phyloP scores from a whole-genome alignment of 1,140 invertebrate genomes.

The Papilio xuthus region DNA sequence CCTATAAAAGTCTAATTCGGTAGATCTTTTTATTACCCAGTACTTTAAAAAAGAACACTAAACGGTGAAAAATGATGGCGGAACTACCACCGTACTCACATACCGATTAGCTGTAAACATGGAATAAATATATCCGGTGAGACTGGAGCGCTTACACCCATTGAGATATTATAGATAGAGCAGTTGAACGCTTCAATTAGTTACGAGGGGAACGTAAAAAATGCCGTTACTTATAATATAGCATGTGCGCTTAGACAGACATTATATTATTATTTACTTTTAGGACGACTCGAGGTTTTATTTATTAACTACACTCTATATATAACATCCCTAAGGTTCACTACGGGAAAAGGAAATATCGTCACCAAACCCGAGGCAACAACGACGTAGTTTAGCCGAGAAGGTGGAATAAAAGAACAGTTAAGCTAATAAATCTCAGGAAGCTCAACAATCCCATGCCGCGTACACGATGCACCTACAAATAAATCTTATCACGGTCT shows the following conservation, averaged over 20 bases:
- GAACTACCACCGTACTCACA: neutral
- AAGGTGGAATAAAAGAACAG: conserved; percentile 32
- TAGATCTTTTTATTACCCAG: conserved; percentile 66
- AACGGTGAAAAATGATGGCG: conserved; percentile 56
- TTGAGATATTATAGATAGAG: conserved; percentile 39
- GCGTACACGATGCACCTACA: conserved; percentile 41
- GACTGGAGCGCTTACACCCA: conserved; percentile 20
- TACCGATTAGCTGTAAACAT: conserved; percentile 33
- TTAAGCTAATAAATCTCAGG: conserved; percentile 33
- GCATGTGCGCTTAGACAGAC: conserved; percentile 42
- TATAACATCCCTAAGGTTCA: conserved; percentile 36
- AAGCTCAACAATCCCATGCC: conserved; percentile 31
- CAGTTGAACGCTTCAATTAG: conserved; percentile 14
- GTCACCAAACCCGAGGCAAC: conserved; percentile 22
- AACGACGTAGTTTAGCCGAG: conserved; percentile 26
- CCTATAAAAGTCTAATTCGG: conserved; percentile 78
- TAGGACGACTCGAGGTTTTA: conserved; percentile 26
- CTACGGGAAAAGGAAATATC: conserved; percentile 6
- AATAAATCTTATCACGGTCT: conserved; percentile 55
- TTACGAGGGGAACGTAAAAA: conserved; percentile 21
- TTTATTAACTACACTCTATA: conserved; percentile 28
- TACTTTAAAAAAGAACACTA: conserved; percentile 72
- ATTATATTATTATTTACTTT: conserved; percentile 37
- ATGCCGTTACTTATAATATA: conserved; percentile 37
- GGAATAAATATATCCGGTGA: conserved; percentile 32